Evolutionary conservation across 1,140 invertebrate genomes (phyloP), one percentile per base, ranked within the genome.

Genomic region (Caerostris darwini): DNA sequence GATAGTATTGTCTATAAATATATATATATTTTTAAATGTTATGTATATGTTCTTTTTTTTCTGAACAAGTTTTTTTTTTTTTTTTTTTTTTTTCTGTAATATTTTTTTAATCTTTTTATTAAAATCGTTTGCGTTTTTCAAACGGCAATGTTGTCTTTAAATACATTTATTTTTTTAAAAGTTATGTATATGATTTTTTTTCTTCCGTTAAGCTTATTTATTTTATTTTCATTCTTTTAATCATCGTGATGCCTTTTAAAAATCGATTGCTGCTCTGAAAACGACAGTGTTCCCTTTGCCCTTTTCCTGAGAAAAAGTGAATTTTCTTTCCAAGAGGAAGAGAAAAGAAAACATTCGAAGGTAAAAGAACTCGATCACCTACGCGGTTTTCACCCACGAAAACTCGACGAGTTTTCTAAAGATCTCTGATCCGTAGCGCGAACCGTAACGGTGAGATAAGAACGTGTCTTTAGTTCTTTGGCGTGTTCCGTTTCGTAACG

Each of bases 401-500:
- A 50, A 64, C 17, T 64, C 61, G 61, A 64, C 5, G 61, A 64
- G 12, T 77, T 77, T 50, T 53, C 71, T 77, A 34, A 10, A 77
- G 71, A 34, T 50, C 71, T 77, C 34, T 77, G 71, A 77, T 77
- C 71, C 71, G 71, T 77, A 77, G 71, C 71, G 50, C 34, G 34
- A 77, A 77, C 71, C 50, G 71, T 77, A 53, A 77, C 71, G 50
- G 12, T 4, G 3, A 77, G 71, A 77, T 77, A 77, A 77, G 71
- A 50, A 50, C 7, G 71, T 50, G 71, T 77, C 14, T 50, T 77
- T 50, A 50, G 19, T 77, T 50, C 34, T 77, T 77, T 34, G 71
- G 6, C 71, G 50, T 77, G 71, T 77, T 50, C 19, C 71, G 71
- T 77, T 34, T 77, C 71, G 19, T 77, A 50, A 34, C 71, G 71